Base-by-base conservation (phyloP, 2,113 vertebrate genomes). In the Acanthisitta chloris region DNA sequence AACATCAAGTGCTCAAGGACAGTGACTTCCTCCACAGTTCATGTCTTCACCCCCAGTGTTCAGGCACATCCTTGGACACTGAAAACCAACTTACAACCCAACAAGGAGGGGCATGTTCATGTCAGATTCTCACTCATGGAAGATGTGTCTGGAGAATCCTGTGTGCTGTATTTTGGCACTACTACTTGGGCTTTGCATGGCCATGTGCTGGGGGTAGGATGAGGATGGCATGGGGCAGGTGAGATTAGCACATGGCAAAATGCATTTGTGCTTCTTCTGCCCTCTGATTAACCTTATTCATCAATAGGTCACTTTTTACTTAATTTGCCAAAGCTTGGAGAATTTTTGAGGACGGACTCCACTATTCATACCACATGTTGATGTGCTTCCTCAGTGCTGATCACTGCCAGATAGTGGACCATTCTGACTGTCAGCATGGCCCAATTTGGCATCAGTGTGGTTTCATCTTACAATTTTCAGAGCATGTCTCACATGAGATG, bases 101-200 rank as follows among this genome's bases (percentile, higher is more conserved):
- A 0, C 0, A 1, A 57, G 80, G 42, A 86, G 6, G 3, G 4
- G 5, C 4, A 19, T 17, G 42, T 38, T 51, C 23, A 21, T 31
- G 54, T 26, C 48, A 65, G 18, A 45, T 87, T 78, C 23, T 19
- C 10, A 20, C 23, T 66, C 34, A 6, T 0, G 24, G 66, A 33
- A 51, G 31, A 40, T 40, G 52, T 19, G 46, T 61, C 59, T n/a
- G 49, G 20, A 58, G 36, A 19, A 34, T 10, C 34, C 17, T 25
- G 9, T 26, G 11, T 31, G 62, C 2, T 6, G 33, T 23, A 19
- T 46, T 72, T 72, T 89, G 85, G 29, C 19, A 51, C 24, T 29
- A 4, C 14, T 29, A 8, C 6, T 24, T 2, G 4, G 17, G 48
- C 28, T 18, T 28, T 36, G 11, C 45, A 23, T 23, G 54, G 20